Evolutionary conservation across 2,113 vertebrate genomes (phyloP).

Genomic region (Chaetops frenatus): DNA sequence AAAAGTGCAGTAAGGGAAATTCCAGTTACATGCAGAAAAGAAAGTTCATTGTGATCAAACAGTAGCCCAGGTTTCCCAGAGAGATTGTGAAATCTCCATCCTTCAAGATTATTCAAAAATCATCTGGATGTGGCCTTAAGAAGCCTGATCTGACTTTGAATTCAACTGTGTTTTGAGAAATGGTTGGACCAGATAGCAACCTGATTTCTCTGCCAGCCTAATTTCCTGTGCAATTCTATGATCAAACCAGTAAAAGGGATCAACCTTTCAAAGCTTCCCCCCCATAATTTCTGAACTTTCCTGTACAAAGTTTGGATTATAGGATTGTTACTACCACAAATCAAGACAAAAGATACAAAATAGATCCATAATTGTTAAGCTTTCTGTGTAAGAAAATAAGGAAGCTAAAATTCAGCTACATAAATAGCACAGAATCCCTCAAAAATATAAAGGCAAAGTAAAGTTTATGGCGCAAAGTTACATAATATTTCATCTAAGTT

Average conservation of each 20-base stretch:
- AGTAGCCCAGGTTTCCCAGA: background rate
- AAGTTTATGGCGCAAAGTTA: background rate
- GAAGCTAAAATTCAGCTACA: background rate
- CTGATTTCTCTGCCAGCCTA: background rate
- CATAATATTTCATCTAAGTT: background rate
- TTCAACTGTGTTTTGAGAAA: background rate
- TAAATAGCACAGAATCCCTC: background rate
- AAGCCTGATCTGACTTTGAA: background rate
- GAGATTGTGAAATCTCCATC: background rate
- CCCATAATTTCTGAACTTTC: background rate
- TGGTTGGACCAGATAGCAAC: background rate
- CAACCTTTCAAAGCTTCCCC: background rate
- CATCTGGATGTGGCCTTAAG: background rate
- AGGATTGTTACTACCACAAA: background rate
- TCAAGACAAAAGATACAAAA: background rate
- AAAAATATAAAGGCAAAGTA: background rate
- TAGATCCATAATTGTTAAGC: background rate
- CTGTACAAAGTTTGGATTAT: background rate
- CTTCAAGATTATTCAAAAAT: background rate
- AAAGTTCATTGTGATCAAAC: background rate
- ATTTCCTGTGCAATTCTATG: background rate
- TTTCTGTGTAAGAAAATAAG: background rate
- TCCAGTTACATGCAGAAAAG: background rate
- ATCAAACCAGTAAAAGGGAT: background rate
- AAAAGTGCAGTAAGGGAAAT: background rate